Evolutionary conservation across 2,888 invertebrate species (phyloP), one percentile per base, ranked within the genome.

Genomic region (Chrysina gloriosa): DNA sequence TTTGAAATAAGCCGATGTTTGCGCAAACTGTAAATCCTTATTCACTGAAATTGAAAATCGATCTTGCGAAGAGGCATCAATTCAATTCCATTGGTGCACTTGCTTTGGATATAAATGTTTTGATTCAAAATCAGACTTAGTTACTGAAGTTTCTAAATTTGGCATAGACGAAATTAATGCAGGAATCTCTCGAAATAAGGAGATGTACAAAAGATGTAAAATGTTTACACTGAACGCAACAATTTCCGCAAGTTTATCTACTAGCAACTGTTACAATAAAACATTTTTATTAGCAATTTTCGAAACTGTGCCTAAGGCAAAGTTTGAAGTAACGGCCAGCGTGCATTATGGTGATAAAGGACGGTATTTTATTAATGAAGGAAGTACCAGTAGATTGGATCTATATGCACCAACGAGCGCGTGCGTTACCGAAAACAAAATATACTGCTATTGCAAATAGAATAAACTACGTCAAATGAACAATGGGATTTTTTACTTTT

Each of bases 61-160:
- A 25, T 89, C 89, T 1, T 94, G 94, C 76, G 82, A 84, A 36
- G 89, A 92, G 66, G 89, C 88, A 3, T 87, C 86, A 0, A 89
- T 94, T 61, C 85, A 86, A n/a, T 85, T 87, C 39, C 92, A 92
- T 77, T 93, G 92, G 92, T 93, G 93, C 77, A 89, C 90, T 56
- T 93, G 93, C 75, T 86, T 88, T 69, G 86, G 87, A 25, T 86
- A 90, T 74, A 83, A 85, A 72, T 78, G 84, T 9, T 79, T 85
- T 67, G 81, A 85, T 69, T 74, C 76, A 3, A 80, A 84, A 54
- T 86, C 88, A 50, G 77, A 82, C 45, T 84, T 86, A 23, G 88
- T 88, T 4, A 76, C 82, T 16, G 84, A 85, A 72, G 87, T 88
- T 21, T 86, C 88, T 0, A 76, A 84, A 19, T 82, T 83, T 42